These are phyloP conservation scores for Grus americana DNA, from an alignment of 2,113 vertebrate species.

Conservation along the genomic window DNA sequence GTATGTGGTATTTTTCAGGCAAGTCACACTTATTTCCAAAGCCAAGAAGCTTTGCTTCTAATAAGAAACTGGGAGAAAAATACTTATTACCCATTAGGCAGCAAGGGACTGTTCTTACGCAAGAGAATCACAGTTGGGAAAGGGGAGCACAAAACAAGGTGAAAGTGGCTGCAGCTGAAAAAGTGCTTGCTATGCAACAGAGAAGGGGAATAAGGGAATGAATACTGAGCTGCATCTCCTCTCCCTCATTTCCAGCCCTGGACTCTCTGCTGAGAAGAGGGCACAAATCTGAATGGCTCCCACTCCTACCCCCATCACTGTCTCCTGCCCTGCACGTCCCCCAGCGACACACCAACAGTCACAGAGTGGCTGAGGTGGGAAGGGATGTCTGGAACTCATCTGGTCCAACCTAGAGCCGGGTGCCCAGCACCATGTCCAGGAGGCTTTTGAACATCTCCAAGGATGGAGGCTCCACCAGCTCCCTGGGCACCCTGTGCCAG, in stretches of 20 bases:
- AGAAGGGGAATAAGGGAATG: not conserved
- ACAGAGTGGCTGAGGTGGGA: not conserved
- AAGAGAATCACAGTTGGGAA: not conserved
- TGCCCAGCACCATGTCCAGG: not conserved
- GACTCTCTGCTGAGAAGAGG: not conserved
- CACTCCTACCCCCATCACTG: not conserved
- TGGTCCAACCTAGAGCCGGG: fast-evolving
- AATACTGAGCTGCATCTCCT: not conserved
- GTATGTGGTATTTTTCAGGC: not conserved
- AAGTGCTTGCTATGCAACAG: not conserved
- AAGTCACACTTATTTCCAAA: not conserved
- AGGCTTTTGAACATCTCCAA: fast-evolving
- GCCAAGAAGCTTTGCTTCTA: not conserved
- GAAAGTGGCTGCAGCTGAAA: not conserved
- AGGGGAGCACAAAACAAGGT: not conserved
- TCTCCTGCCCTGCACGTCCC: not conserved
- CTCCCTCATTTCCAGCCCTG: not conserved
- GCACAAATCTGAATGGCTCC: not conserved
- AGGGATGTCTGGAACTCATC: not conserved
- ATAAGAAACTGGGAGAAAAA: not conserved
- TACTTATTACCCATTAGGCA: not conserved
- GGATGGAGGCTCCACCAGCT: not conserved
- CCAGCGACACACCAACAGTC: not conserved
- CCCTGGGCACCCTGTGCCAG: not conserved
- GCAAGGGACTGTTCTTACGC: not conserved